Evolutionary conservation across 1,140 invertebrate genomes (phyloP).

Genomic region (Macrobrachium rosenbergii): DNA sequence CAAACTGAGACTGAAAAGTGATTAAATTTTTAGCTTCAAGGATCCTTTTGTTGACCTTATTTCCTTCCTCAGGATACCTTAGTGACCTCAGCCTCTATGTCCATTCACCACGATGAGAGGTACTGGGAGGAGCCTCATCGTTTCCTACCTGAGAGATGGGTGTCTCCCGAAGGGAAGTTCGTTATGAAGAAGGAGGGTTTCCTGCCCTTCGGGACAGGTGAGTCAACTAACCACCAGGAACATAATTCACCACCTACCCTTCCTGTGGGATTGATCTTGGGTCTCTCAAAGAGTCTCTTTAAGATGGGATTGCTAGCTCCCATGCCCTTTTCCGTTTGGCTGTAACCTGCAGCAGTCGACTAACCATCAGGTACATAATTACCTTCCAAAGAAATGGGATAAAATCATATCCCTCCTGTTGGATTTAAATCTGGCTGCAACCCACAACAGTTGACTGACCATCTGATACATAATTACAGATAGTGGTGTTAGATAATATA

Average conservation of each 20-base stretch:
- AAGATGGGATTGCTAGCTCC: background rate
- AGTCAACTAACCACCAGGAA: background rate
- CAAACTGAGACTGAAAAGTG: too few relatives aligned
- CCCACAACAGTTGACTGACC: too few relatives aligned
- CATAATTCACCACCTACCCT: background rate
- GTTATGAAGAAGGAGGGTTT: conserved; percentile 24
- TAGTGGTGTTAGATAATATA: too few relatives aligned
- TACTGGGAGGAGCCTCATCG: conserved; percentile 26
- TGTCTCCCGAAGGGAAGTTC: conserved; percentile 9
- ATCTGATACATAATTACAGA: too few relatives aligned
- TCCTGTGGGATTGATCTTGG: background rate
- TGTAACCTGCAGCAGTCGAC: too few relatives aligned
- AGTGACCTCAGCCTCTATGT: background rate
- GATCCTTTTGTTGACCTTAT: background rate
- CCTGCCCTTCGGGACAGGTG: conserved; percentile 19
- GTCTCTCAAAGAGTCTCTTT: background rate
- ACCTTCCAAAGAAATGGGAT: too few relatives aligned
- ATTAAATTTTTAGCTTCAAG: too few relatives aligned
- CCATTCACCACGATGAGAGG: conserved; percentile 19
- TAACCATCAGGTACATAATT: too few relatives aligned
- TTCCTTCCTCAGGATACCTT: background rate
- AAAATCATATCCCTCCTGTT: too few relatives aligned
- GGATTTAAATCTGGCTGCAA: too few relatives aligned
- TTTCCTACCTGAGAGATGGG: conserved; percentile 30
- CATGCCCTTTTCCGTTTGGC: too few relatives aligned